A percentile compares a stretch with the other conserved stretches of the same genome.
Conservation (phyloP, 1,140 invertebrate genomes). For the Procambarus clarkii region DNA sequence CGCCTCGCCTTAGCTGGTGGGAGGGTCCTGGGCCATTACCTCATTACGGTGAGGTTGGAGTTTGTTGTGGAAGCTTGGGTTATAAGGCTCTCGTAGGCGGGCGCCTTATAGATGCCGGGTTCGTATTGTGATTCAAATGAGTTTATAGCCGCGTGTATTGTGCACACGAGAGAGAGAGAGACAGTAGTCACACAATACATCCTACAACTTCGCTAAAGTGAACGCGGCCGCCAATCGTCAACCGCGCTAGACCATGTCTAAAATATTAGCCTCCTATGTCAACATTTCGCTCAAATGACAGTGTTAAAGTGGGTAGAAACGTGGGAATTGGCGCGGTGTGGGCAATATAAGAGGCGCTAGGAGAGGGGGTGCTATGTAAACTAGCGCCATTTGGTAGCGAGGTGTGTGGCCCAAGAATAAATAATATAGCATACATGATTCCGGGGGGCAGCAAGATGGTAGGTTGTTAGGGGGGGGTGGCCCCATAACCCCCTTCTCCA, state of each 20-base stretch:
- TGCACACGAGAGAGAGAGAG: not conserved
- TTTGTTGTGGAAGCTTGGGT: not conserved
- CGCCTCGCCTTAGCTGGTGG: not conserved
- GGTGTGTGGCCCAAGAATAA: slow-evolving; percentile 14
- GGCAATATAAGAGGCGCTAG: not conserved
- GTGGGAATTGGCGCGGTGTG: not conserved
- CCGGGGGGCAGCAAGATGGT: not conserved
- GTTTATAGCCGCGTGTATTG: slow-evolving; percentile 4
- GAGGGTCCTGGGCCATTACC: too few species aligned
- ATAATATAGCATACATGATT: not conserved
- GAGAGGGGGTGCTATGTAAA: slow-evolving; percentile 10
- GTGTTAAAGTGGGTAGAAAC: not conserved
- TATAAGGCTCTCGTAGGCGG: not conserved
- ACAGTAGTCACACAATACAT: not conserved
- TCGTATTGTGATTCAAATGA: slow-evolving; percentile 6
- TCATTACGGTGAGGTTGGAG: not conserved
- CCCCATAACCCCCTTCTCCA: too few species aligned
- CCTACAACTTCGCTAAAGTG: not conserved
- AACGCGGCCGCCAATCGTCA: not conserved
- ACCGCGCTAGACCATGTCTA: not conserved
- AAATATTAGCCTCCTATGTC: not conserved
- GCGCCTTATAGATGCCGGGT: not conserved
- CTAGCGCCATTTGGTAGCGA: slow-evolving; percentile 6
- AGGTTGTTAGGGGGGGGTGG: too few species aligned
- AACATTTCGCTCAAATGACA: not conserved